Evolutionary conservation across 2,888 invertebrate genomes (phyloP).

Genomic region (Epinotia bilunana): DNA sequence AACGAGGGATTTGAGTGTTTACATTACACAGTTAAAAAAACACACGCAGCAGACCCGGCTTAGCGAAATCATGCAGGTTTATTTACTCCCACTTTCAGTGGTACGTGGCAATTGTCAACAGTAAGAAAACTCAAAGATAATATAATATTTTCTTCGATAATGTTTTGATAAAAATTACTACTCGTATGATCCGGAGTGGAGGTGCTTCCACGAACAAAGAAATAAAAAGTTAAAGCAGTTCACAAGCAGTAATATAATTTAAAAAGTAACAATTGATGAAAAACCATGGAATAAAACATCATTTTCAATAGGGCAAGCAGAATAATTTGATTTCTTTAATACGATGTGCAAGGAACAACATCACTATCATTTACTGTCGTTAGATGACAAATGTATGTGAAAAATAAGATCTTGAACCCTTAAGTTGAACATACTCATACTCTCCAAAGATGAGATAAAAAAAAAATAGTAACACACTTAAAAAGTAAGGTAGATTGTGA

Average conservation of each 20-base stretch:
- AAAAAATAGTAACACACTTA: neutral
- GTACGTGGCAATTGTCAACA: no score
- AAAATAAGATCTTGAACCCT: constrained; percentile 15
- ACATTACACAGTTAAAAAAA: no score
- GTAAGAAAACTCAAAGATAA: neutral
- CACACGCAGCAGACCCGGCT: no score
- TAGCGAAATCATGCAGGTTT: no score
- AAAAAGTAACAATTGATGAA: neutral
- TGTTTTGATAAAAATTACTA: neutral
- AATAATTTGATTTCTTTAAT: constrained; percentile 50
- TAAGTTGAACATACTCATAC: neutral
- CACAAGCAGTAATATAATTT: neutral
- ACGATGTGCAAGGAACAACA: constrained; percentile 66
- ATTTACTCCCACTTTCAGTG: no score
- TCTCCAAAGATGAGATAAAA: neutral
- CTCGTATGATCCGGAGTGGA: neutral
- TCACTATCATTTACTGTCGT: constrained; percentile 62
- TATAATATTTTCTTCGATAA: neutral
- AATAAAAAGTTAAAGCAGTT: no score
- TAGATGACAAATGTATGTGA: constrained; percentile 38
- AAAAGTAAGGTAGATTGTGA: neutral
- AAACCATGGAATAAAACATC: constrained; percentile 16
- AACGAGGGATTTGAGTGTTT: no score
- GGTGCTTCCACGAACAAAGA: no score
- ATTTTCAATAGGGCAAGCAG: constrained; percentile 52